Evolutionary conservation across 2,888 invertebrate species (phyloP), one percentile per base, ranked within the genome.

Genomic region (Caenorhabditis wallacei): DNA sequence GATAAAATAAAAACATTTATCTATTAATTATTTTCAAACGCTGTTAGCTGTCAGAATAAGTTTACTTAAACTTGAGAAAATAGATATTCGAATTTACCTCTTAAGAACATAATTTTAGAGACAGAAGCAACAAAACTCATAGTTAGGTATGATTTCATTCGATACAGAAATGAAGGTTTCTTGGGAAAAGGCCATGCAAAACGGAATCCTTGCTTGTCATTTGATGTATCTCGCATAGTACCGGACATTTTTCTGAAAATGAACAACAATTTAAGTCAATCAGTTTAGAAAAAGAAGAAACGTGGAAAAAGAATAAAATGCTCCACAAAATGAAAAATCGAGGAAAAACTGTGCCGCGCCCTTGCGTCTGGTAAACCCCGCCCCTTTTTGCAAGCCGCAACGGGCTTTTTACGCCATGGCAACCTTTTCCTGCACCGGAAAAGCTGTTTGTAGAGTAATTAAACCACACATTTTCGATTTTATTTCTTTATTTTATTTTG

Each of bases 101-200:
- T 72, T 10, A 84, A 51, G 68, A 89, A 89, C 72, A 89, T 84
- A 10, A 87, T 74, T 76, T 89, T 89, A 7, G 91, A 87, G 0
- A 85, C 75, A 10, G 87, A 46, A 22, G 85, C 87, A 22, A 90
- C 90, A n/a, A 88, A 79, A 18, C 81, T 81, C 87, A 90, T 87
- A 4, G 87, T 88, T 63, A 87, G 48, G 53, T 86, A 87, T 8
- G 89, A 89, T 70, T 88, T 89, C 48, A 86, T 75, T 48, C 81
- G 69, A 68, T 91, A 91, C 51, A 87, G 20, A 18, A 84, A 30
- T 10, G 87, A 76, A n/a, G 84, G 88, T 35, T 87, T 72, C 22
- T 86, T 69, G 4, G 91, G 91, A 63, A 91, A 91, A 3, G 90
- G 91, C 91, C 91, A 91, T 7, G 87, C 64, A 56, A 87, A 91